phyloP scores from a whole-genome alignment of 2,888 invertebrate species.

The Cantharis rufa region DNA sequence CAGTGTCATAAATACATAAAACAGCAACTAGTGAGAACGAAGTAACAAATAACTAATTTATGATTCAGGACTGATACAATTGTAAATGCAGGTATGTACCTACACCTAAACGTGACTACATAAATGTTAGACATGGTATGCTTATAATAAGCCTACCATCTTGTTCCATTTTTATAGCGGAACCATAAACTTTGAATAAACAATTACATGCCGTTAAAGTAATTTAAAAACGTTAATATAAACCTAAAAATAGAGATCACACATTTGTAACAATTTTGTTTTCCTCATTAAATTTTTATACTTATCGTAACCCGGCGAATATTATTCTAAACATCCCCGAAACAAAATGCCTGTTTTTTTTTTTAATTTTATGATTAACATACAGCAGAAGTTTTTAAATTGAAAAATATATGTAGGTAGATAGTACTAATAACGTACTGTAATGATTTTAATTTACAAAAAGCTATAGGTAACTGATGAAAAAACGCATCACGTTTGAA shows the following conservation, averaged over 20 bases:
- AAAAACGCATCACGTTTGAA: not conserved
- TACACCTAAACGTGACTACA: conserved; percentile 8
- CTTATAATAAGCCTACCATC: not conserved
- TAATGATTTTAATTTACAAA: not conserved
- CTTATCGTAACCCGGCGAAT: too few species aligned
- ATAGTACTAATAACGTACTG: not conserved
- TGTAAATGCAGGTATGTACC: conserved; percentile 3
- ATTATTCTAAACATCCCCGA: not conserved
- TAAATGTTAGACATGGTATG: not conserved
- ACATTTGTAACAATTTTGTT: not conserved
- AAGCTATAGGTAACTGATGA: not conserved
- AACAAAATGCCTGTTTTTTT: not conserved
- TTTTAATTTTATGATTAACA: too few species aligned
- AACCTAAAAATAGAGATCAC: not conserved
- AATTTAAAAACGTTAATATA: not conserved
- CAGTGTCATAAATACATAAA: not conserved
- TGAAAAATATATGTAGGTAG: too few species aligned
- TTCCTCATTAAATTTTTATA: not conserved
- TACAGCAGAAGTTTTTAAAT: not conserved
- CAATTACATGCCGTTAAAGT: not conserved
- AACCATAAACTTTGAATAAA: not conserved
- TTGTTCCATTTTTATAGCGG: not conserved
- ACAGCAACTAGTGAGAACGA: not conserved
- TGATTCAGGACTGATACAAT: conserved; percentile 12
- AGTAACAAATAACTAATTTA: not conserved